Evolutionary conservation across 2,113 vertebrate genomes (phyloP).

Genomic region (Gallinago undulata): DNA sequence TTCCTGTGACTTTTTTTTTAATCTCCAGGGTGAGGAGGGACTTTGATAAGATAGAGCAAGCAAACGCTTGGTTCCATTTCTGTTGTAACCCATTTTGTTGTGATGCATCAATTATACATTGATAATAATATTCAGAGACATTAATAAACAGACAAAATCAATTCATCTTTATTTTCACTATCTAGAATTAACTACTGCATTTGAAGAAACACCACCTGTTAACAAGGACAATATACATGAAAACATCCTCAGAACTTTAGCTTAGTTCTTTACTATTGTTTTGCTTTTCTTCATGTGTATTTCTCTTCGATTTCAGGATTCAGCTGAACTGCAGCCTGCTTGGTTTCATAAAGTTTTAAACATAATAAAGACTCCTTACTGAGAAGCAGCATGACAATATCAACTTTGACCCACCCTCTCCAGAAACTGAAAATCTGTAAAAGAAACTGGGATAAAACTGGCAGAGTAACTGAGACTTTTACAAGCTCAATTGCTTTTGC

Average conservation of each 20-base stretch:
- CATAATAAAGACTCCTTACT: neutral
- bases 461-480: neutral
- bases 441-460: neutral
- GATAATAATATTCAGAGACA: neutral
- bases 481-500: neutral
- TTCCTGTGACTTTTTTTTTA: neutral
- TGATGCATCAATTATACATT: neutral
- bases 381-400: neutral
- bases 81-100: neutral
- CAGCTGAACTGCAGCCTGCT: neutral
- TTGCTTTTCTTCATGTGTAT: neutral
- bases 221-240: rapidly evolving
- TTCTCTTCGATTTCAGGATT: neutral
- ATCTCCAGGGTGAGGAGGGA: neutral
- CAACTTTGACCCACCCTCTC: neutral
- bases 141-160: neutral
- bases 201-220: neutral
- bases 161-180: neutral
- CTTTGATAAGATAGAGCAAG: neutral
- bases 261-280: neutral
- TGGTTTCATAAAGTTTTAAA: neutral
- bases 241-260: neutral
- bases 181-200: neutral
- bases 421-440: neutral
- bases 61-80: neutral